Conservation (phyloP, 2,113 vertebrate species). For the Perca flavescens region DNA sequence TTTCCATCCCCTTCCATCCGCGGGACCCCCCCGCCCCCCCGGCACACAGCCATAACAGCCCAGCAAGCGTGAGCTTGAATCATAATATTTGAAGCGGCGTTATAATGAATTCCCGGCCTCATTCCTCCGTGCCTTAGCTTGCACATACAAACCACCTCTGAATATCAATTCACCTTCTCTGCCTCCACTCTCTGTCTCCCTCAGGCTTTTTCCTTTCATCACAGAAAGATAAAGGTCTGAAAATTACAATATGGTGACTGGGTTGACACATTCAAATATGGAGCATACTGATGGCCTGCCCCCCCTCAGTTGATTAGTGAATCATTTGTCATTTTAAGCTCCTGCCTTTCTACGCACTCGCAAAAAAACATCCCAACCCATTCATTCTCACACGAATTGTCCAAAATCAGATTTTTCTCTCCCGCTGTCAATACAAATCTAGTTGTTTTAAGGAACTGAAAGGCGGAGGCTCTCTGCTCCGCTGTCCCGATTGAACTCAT, state of each 20-base stretch:
- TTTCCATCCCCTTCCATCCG: constrained; percentile 46
- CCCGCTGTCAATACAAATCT: not conserved
- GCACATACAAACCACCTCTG: constrained; percentile 51
- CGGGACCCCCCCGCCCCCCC: not conserved
- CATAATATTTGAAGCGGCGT: constrained; percentile 64
- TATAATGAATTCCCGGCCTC: constrained; percentile 73
- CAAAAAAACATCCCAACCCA: constrained; percentile 2
- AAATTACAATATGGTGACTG: constrained; percentile 62
- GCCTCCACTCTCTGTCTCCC: constrained; percentile 42
- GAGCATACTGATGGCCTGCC: constrained; percentile 40
- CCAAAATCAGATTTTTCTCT: not conserved
- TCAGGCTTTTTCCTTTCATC: constrained; percentile 58
- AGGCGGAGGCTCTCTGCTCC: not conserved
- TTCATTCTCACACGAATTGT: constrained; percentile 15
- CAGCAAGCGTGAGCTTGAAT: constrained; percentile 70
- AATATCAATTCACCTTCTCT: constrained; percentile 62
- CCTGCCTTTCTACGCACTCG: not conserved
- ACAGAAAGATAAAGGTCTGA: constrained; percentile 63
- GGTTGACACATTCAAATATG: constrained; percentile 55
- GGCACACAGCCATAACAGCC: not conserved
- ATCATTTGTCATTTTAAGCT: constrained; percentile 37
- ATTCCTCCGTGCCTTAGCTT: constrained; percentile 50
- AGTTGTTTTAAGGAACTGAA: not conserved
- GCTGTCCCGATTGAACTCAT: not conserved
- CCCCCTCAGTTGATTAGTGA: constrained; percentile 29